phyloP scores from a whole-genome alignment of 1,140 invertebrate species.

The Whitmania pigra region DNA sequence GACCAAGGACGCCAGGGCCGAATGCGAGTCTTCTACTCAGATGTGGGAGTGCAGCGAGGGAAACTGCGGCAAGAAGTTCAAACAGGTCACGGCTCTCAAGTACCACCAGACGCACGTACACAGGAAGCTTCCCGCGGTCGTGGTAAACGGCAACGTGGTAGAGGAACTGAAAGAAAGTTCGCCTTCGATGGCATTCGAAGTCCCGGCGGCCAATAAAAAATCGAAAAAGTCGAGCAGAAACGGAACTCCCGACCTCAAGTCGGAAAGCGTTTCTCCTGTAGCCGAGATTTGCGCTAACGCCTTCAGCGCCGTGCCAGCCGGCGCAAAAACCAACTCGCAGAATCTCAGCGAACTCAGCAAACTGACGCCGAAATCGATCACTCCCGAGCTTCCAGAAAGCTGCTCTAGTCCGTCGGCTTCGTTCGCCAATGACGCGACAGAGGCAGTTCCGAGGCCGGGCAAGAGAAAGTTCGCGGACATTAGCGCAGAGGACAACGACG shows the following conservation, averaged over 20 bases:
- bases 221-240: constrained; percentile 6
- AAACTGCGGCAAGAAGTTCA: constrained; percentile 93
- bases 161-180: constrained; percentile 8
- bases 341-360: too few species aligned
- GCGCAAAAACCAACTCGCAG: too few species aligned
- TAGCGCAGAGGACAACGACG: too few species aligned
- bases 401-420: too few species aligned
- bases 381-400: too few species aligned
- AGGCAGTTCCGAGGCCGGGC: too few species aligned
- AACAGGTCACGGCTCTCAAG: constrained; percentile 84
- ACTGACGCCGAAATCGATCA: too few species aligned
- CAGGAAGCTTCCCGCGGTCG: constrained; percentile 19
- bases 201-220: too few species aligned
- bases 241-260: not conserved
- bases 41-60: constrained; percentile 78
- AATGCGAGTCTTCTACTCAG: not conserved
- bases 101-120: constrained; percentile 92
- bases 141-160: not conserved
- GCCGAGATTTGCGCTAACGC: not conserved
- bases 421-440: too few species aligned
- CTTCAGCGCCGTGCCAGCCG: not conserved
- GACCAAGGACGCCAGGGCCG: not conserved
- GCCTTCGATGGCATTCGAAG: not conserved
- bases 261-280: not conserved
- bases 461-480: too few species aligned